Evolutionary conservation across 2,113 vertebrate species (phyloP), one percentile per base, ranked within the genome.

Genomic region (Xiphophorus hellerii): DNA sequence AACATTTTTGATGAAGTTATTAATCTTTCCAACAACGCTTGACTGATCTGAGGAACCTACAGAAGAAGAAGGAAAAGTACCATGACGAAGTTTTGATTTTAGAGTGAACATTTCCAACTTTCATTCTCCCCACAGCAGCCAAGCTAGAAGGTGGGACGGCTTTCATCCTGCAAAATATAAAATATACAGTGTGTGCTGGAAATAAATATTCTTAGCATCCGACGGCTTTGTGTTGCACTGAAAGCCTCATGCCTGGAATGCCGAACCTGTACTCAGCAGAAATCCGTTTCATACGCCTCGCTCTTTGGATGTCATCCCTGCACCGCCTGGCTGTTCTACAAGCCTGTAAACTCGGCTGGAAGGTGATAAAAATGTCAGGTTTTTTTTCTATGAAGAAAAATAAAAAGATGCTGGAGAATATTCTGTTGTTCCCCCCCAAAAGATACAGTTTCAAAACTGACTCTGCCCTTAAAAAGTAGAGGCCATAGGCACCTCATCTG

Each of bases 301-400:
- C 30, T 73, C 35, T 69, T 69, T 73, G 64, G 69, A 80, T 58
- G 51, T 58, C 51, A n/a, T 58, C 61, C 61, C 15, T 51, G 27
- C 22, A 77, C 13, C 3, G 48, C 37, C 28, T 1, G 0, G 39
- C 48, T 73, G 1, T 69, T 78, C 62, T 37, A 73, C 62, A 67
- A 81, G 39, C 6, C 60, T 54, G 44, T 20, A 37, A 72, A 44
- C 64, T n/a, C 69, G 29, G n/a, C 62, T 67, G 31, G 15, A 60
- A 62, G 74, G 42, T 67, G 10, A 63, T 0, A 22, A 28, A 0
- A 62, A n/a, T 64, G 69, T 3, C 35, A 15, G 22, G 15, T 61
- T 68, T 68, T 11, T 11, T 35, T 33, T 35, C 35, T 35, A 35
- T 35, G 10, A 10, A 11, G 35, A 33, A 33, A 7, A 62, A 63